phyloP scores from a whole-genome alignment of 2,113 vertebrate genomes.

The Laticauda laticaudata region DNA sequence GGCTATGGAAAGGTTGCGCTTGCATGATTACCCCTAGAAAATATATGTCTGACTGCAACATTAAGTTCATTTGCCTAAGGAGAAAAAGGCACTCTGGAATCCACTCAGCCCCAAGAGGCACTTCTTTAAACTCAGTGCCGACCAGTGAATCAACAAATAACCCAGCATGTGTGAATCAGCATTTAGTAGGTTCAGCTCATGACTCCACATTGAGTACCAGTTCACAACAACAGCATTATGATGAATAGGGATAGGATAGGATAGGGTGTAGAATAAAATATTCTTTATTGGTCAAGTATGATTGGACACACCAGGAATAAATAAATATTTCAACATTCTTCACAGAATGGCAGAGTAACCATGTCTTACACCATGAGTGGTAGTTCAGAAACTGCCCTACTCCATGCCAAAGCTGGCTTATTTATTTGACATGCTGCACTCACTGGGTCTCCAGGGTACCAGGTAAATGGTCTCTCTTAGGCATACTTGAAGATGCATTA shows the following conservation, averaged over 20 bases:
- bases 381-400: background rate
- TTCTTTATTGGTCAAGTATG: background rate
- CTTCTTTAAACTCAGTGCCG: background rate
- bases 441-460: background rate
- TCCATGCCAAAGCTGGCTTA: background rate
- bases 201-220: background rate
- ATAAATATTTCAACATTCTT: background rate
- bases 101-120: background rate
- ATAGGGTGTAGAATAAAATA: background rate
- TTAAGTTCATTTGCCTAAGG: background rate
- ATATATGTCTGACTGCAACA: background rate
- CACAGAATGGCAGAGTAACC: background rate
- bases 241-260: background rate
- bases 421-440: background rate
- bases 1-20: background rate
- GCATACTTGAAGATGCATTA: background rate
- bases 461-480: background rate
- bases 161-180: background rate
- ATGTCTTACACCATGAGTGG: background rate
- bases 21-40: background rate
- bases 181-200: background rate
- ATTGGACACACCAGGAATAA: background rate
- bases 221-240: background rate
- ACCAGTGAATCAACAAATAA: background rate
- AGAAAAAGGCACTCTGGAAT: background rate